A percentile compares a stretch with the other conserved stretches of the same genome.
Conservation (phyloP, 92 coral and sea anemone species). For the Epizoanthus rinbou region DNA sequence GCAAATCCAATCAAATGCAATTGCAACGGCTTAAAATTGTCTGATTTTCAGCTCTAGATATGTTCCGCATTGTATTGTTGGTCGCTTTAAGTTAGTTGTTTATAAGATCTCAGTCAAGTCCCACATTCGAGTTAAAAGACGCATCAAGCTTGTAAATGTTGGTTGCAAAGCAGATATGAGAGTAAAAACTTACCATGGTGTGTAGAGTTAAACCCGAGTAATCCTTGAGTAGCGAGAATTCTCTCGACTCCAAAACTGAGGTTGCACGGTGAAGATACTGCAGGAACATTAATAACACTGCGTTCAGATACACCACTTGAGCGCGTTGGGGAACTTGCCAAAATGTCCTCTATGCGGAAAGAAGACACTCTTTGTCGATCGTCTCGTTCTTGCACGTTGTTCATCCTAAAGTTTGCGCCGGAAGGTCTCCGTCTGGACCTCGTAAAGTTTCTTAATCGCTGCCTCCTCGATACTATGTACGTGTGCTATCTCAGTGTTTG, state of each 20-base stretch:
- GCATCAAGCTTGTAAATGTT: conserved; percentile 2
- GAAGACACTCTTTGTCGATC: conserved; percentile 74
- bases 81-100: conserved; percentile 17
- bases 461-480: not conserved
- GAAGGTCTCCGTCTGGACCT: not conserved
- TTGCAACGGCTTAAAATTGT: too few species aligned
- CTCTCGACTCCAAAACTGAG: conserved; percentile 40
- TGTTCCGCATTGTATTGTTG: not conserved
- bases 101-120: conserved; percentile 7
- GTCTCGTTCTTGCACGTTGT: conserved; percentile 59
- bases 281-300: not conserved
- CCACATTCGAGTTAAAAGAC: conserved; percentile 12
- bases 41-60: not conserved
- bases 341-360: conserved; percentile 81
- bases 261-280: conserved; percentile 4
- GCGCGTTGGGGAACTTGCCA: conserved; percentile 54
- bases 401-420: not conserved
- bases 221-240: conserved; percentile 38
- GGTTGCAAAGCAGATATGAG: not conserved
- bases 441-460: not conserved
- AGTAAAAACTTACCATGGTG: conserved; percentile 25
- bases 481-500: conserved; percentile 26
- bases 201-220: conserved; percentile 14
- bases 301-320: not conserved
- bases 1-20: not conserved